Percentiles rank a stretch among this genome's conserved stretches.
Evolutionary conservation across 2,113 vertebrate species (phyloP).

Genomic region (Ornithorhynchus anatinus): DNA sequence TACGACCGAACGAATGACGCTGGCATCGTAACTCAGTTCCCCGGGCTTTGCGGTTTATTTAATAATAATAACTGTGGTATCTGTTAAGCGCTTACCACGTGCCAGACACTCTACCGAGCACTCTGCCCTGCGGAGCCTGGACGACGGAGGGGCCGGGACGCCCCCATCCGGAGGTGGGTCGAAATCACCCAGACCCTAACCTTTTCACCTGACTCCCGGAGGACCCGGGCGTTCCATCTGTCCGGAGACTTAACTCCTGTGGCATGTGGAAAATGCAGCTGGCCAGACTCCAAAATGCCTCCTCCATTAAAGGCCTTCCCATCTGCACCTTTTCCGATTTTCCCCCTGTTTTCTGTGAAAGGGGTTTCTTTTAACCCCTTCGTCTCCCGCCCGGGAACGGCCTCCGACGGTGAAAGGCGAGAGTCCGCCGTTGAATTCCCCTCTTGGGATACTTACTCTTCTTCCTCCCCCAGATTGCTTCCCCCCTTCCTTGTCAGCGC

Average conservation of each 20-base stretch:
- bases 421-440: background rate
- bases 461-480: background rate
- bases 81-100: too few species aligned
- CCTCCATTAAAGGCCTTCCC: constrained; percentile 25
- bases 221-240: constrained; percentile 49
- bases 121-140: constrained; percentile 19
- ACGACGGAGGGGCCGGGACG: constrained; percentile 24
- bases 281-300: constrained; percentile 30
- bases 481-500: constrained; percentile 11
- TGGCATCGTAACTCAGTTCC: constrained; percentile 10
- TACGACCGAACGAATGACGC: too few species aligned
- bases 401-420: background rate
- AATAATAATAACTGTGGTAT: constrained; percentile 9
- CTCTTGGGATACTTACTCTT: constrained; percentile 6
- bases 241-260: constrained; percentile 21
- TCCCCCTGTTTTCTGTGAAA: constrained; percentile 30
- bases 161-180: constrained; percentile 10
- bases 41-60: constrained; percentile 45
- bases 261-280: constrained; percentile 52
- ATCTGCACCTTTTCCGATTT: constrained; percentile 48
- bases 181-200: constrained; percentile 35
- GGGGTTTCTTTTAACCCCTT: constrained; percentile 33
- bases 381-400: background rate
- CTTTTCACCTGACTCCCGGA: constrained; percentile 35
- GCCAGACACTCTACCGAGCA: too few species aligned